These are phyloP conservation scores for Mythimna loreyi DNA, from an alignment of 2,888 invertebrate species.

Conservation along the genomic window DNA sequence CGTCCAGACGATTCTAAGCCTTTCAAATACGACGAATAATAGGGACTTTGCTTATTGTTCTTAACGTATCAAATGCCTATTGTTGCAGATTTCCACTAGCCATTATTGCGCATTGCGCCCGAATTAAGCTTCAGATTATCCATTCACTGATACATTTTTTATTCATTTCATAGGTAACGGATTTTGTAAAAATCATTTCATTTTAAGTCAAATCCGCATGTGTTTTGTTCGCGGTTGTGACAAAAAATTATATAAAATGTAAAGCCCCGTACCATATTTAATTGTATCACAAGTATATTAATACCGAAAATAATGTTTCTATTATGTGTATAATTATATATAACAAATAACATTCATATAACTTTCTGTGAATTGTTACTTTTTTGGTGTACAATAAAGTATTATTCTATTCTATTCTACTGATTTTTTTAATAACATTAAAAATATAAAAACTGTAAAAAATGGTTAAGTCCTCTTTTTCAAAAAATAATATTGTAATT, in stretches of 20 bases:
- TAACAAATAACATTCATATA: too few species aligned
- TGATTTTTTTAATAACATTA: too few species aligned
- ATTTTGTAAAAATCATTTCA: neutral
- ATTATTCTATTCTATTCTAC: too few species aligned
- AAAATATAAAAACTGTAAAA: too few species aligned
- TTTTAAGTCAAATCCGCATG: neutral
- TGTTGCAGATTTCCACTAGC: neutral
- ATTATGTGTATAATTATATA: too few species aligned
- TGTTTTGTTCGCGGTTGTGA: constrained; percentile 1
- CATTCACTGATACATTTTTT: neutral
- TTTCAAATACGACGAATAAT: constrained; percentile 16
- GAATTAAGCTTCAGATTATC: constrained; percentile 23
- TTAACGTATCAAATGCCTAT: neutral
- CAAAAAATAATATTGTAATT: too few species aligned
- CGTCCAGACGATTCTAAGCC: constrained; percentile 23
- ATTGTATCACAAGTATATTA: too few species aligned
- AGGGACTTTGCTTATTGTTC: constrained; percentile 2
- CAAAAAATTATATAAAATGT: neutral
- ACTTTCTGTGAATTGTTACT: too few species aligned
- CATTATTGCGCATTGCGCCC: constrained; percentile 3
- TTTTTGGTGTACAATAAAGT: too few species aligned
- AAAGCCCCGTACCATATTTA: too few species aligned
- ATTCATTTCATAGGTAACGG: neutral
- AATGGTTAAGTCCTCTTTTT: too few species aligned
- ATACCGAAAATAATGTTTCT: too few species aligned